A percentile compares a stretch with the other conserved stretches of the same genome.
Conservation (phyloP, 1,140 invertebrate species). For the Scaptomyza pallida region DNA sequence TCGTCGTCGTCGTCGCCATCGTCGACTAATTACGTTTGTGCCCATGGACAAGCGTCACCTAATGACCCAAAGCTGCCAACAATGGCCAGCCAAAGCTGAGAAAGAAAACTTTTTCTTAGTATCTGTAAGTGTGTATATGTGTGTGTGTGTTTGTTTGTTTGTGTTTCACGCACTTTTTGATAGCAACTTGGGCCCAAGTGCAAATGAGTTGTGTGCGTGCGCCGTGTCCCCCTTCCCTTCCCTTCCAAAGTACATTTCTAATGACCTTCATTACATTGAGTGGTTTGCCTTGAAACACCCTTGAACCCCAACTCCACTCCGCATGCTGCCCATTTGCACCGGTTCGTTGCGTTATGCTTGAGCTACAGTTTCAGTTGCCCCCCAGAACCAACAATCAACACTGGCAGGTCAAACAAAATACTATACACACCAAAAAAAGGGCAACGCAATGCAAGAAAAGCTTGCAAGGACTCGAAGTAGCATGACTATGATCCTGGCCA, state of each 20-base stretch:
- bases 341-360: slow-evolving; percentile 19
- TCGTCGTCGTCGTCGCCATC: slow-evolving; percentile 8
- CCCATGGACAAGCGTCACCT: slow-evolving; percentile 76
- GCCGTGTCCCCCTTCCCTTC: neutral
- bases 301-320: too few species aligned
- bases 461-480: slow-evolving; percentile 17
- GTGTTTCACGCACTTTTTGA: slow-evolving; percentile 57
- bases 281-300: slow-evolving; percentile 28
- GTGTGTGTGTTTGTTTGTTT: too few species aligned
- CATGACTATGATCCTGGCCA: slow-evolving; percentile 30
- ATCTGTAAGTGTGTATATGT: too few species aligned
- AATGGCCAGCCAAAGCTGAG: slow-evolving; percentile 36
- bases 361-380: neutral
- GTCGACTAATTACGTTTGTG: slow-evolving; percentile 74
- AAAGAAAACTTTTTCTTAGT: slow-evolving; percentile 44
- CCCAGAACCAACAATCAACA: slow-evolving; percentile 1
- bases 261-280: slow-evolving; percentile 81
- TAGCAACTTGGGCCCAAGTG: slow-evolving; percentile 45
- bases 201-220: slow-evolving; percentile 46
- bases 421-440: slow-evolving; percentile 4
- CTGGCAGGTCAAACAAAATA: slow-evolving; percentile 22
- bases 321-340: too few species aligned
- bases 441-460: slow-evolving; percentile 4
- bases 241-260: slow-evolving; percentile 61
- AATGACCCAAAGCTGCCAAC: slow-evolving; percentile 79